Evolutionary conservation across 2,888 invertebrate species (phyloP).

Genomic region (Microplitis manilae): DNA sequence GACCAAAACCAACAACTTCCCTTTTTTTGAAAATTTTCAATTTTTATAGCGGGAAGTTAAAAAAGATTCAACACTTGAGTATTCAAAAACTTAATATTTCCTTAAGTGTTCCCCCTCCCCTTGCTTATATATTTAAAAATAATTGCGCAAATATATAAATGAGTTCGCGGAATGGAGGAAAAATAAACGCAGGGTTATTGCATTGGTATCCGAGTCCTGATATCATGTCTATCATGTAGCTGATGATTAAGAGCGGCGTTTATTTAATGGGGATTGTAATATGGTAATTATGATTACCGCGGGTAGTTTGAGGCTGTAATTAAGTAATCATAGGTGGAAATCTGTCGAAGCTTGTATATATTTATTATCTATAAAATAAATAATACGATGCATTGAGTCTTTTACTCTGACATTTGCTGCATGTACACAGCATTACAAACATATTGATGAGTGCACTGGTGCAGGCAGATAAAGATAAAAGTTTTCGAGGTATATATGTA

Average conservation of each 20-base stretch:
- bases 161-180: not conserved
- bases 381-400: slow-evolving; percentile 23
- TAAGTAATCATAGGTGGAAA: slow-evolving; percentile 39
- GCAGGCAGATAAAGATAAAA: slow-evolving; percentile 12
- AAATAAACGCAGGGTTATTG: not conserved
- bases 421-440: slow-evolving; percentile 9
- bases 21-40: no score
- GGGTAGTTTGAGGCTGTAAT: slow-evolving; percentile 19
- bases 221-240: not conserved
- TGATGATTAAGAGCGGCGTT: not conserved
- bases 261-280: slow-evolving; percentile 1
- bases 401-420: slow-evolving; percentile 31
- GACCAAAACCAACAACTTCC: no score
- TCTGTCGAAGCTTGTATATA: slow-evolving; percentile 23
- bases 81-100: no score
- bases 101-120: no score
- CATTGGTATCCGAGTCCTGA: no score
- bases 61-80: no score
- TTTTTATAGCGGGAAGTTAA: no score
- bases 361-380: slow-evolving; percentile 8
- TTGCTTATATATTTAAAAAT: not conserved
- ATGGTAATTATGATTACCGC: slow-evolving; percentile 19
- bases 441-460: not conserved
- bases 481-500: slow-evolving; percentile 13
- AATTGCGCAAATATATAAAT: not conserved